Evolutionary conservation across 2,797 vertebrate species (phyloP).

Genomic region (Hypotaenidia philippensis): DNA sequence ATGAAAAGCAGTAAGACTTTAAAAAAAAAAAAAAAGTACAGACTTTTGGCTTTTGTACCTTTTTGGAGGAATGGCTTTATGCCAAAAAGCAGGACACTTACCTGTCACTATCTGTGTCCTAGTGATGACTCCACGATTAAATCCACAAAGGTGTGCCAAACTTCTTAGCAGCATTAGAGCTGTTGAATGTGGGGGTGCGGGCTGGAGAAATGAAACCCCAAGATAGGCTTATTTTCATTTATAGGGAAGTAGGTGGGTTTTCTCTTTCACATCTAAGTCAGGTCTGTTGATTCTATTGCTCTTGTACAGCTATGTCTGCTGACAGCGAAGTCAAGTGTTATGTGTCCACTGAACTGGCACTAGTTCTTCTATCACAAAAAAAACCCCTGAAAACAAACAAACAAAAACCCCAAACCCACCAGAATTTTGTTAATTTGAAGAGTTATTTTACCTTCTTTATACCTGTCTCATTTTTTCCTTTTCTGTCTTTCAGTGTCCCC

Average conservation of each 20-base stretch:
- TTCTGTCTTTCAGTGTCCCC: not conserved
- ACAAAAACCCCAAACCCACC: no score
- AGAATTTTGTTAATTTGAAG: not conserved
- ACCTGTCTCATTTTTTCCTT: not conserved
- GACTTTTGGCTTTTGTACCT: not conserved
- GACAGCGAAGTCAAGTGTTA: not conserved
- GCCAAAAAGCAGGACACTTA: not conserved
- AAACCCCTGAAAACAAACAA: no score
- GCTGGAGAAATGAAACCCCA: not conserved
- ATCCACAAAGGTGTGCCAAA: not conserved
- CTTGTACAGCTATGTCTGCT: not conserved
- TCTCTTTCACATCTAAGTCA: not conserved
- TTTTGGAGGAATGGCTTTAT: not conserved
- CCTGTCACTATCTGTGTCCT: not conserved
- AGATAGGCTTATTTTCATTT: not conserved
- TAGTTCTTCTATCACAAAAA: not conserved
- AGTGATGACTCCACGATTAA: not conserved
- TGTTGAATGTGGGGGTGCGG: not conserved
- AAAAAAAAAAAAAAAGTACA: fast-evolving
- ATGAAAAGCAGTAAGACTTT: not conserved
- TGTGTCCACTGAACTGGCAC: not conserved
- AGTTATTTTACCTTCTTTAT: not conserved
- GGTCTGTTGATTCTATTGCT: not conserved
- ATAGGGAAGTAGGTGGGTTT: not conserved
- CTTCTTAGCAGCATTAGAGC: not conserved